Conservation (phyloP, 2,797 vertebrate species). For the Aselliscus stoliczkanus region DNA sequence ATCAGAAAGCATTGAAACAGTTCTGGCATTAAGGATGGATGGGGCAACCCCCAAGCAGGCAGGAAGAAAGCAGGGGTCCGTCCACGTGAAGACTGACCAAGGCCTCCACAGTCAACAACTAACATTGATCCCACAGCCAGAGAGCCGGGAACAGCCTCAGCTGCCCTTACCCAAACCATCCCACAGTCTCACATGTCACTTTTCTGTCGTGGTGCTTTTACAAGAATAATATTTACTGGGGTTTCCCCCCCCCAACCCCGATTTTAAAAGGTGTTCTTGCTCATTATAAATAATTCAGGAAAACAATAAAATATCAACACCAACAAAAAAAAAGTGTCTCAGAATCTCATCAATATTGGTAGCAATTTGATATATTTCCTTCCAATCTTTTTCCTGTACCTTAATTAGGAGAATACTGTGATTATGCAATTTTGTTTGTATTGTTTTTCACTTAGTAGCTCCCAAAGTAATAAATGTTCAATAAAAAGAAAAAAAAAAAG, state of each 20-base stretch:
- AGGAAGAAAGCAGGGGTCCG: not conserved
- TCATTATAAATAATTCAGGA: not conserved
- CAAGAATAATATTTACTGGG: not conserved
- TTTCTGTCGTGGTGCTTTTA: not conserved
- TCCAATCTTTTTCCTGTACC: not conserved
- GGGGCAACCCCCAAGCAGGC: too few relatives aligned
- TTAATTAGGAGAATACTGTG: not conserved
- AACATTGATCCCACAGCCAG: not conserved
- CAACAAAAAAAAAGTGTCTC: not conserved
- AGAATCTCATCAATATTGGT: not conserved
- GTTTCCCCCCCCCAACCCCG: not conserved
- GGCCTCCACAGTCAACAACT: not conserved
- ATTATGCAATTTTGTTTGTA: not conserved
- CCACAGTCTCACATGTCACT: not conserved
- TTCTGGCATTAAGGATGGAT: not conserved
- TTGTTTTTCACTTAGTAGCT: slow-evolving; percentile 11
- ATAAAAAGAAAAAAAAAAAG: not conserved
- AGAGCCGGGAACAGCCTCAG: not conserved
- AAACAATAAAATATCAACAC: not conserved
- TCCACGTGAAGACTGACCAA: not conserved
- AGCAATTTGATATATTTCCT: not conserved
- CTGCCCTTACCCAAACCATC: not conserved
- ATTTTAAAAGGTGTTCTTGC: not conserved
- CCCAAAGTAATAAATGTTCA: not conserved
- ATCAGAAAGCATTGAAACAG: not conserved